Conservation (phyloP, 2,888 invertebrate genomes). For the Acanthococcus lagerstroemiae region DNA sequence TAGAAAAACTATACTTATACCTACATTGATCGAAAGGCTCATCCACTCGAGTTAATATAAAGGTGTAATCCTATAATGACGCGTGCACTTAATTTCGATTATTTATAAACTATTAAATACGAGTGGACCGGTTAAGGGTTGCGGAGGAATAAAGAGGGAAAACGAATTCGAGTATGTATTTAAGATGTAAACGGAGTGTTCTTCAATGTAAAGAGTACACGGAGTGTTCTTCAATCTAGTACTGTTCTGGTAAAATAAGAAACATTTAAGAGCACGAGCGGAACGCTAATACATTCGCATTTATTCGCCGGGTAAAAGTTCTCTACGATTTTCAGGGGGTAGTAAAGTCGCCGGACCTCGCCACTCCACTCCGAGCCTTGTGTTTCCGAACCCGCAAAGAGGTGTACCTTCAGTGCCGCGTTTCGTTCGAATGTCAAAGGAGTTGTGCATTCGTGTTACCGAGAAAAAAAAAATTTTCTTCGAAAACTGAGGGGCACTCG, state of each 20-base stretch:
- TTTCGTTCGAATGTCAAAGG: too few species aligned
- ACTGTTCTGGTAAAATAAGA: constrained; percentile 26
- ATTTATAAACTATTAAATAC: constrained; percentile 29
- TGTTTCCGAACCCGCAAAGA: too few species aligned
- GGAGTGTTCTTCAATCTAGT: constrained; percentile 26
- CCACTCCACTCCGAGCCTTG: too few species aligned
- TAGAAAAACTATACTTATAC: background rate
- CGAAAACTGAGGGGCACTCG: too few species aligned
- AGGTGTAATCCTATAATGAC: constrained; percentile 27
- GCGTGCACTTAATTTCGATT: constrained; percentile 28
- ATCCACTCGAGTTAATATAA: constrained; percentile 24
- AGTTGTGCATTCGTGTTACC: too few species aligned
- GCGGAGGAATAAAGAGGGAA: constrained; percentile 21
- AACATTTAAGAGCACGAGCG: constrained; percentile 25
- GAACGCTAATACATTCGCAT: constrained; percentile 25
- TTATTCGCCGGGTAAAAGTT: constrained; percentile 18
- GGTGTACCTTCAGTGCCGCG: too few species aligned
- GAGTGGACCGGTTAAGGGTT: constrained; percentile 20
- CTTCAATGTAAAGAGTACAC: too few species aligned
- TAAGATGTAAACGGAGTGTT: constrained; percentile 28
- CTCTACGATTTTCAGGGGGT: background rate
- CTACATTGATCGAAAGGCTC: constrained; percentile 2
- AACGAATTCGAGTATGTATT: constrained; percentile 29
- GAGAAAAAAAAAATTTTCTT: too few species aligned
- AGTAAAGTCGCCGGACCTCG: too few species aligned